Base-by-base conservation (phyloP, 2,888 invertebrate species). In the Cheilosia scutellata region DNA sequence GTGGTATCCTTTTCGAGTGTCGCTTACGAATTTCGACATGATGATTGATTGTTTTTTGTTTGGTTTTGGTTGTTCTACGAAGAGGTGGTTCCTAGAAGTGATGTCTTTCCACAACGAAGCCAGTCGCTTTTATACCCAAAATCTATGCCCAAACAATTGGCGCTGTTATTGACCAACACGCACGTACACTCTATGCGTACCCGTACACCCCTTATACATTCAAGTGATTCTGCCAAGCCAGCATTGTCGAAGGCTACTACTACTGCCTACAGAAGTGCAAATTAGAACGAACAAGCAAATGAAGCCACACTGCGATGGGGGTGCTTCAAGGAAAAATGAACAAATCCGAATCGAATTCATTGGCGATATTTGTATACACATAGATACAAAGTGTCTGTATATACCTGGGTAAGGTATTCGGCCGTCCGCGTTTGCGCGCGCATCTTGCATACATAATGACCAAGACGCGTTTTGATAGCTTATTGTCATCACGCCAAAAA, bases 1-100 rank as follows among this genome's bases (percentile, higher is more conserved):
- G 55, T 0, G 3, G 47, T 62, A 47, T 62, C 42, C 57, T 40
- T 57, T 20, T 49, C 44, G 4, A 3, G 31, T n/a, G 31, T 11
- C 25, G 82, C 87, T 71, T 75, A 87, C 84, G 76, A 87, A 86
- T 87, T 87, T 87, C 65, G 80, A 87, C 84, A 88, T 88, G 63
- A 65, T 87, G 71, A 78, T 42, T 79, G 71, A 47, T 25, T 16
- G 53, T 72, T 58, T 63, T 65, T 3, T 31, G 5, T 44, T 29
- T 72, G 62, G 9, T 79, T 31, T 40, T 71, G 57, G 71, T 71
- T 58, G 80, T 76, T 82, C 76, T 66, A 72, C n/a, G 82, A 72
- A 62, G 82, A 86, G 82, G 25, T 76, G 65, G 33, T 68, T 68
- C 63, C 57, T 62, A 72, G 86, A 82, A 77, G 76, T 86, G 82